These are phyloP conservation scores for Amiota minor DNA, from an alignment of 2,888 invertebrate genomes.

Conservation along the genomic window DNA sequence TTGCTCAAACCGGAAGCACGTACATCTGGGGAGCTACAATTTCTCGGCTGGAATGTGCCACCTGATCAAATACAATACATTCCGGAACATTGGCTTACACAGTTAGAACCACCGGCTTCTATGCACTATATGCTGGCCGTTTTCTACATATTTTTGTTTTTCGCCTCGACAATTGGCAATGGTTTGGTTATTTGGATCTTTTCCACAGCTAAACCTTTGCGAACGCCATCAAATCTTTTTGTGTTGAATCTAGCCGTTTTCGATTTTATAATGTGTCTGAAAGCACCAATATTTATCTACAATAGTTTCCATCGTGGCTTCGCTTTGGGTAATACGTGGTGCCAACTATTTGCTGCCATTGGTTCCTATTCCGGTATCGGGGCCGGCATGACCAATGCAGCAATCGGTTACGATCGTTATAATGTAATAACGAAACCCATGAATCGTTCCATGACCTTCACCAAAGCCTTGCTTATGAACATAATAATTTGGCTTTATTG, in stretches of 20 bases:
- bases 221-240: constrained; percentile 84
- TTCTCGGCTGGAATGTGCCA: constrained; percentile 84
- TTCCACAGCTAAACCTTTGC: constrained; percentile 67
- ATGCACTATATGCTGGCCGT: constrained; percentile 85
- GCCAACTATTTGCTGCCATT: constrained; percentile 83
- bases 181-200: constrained; percentile 85
- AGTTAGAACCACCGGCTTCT: constrained; percentile 84
- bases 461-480: constrained; percentile 84
- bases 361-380: constrained; percentile 87
- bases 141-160: constrained; percentile 83
- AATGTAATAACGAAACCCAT: constrained; percentile 86
- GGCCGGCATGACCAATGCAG: constrained; percentile 86
- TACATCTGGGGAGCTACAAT: constrained; percentile 67
- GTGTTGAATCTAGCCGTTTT: constrained; percentile 87
- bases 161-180: constrained; percentile 83
- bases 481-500: constrained; percentile 83
- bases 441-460: constrained; percentile 84
- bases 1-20: constrained; percentile 59
- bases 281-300: constrained; percentile 88
- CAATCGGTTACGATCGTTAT: constrained; percentile 86
- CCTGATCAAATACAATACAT: constrained; percentile 83
- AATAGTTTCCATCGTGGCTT: constrained; percentile 86
- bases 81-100: constrained; percentile 86
- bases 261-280: constrained; percentile 90
- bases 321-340: constrained; percentile 82